Base-by-base conservation (phyloP, 2,888 invertebrate genomes). In the Oligia strigilis region DNA sequence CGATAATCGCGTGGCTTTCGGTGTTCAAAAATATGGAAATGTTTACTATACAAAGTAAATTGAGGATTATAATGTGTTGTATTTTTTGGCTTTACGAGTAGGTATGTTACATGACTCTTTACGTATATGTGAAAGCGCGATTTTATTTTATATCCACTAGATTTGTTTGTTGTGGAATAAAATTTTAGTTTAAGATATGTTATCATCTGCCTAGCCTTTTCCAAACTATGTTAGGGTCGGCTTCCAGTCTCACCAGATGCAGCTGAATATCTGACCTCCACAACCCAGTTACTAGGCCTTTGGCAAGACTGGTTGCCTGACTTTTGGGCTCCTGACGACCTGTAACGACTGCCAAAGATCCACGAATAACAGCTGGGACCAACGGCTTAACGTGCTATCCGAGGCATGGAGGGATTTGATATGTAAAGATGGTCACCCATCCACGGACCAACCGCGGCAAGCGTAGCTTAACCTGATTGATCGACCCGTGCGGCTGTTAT, bases 1-100 rank as follows among this genome's bases (percentile, higher is more conserved):
- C 23, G 79, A 66, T 72, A 58, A 81, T 49, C 29, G 19, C n/a
- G 11, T 19, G 74, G 66, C 19, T 72, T 81, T 52, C 8, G 23
- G 14, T 52, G 66, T 66, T 81, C 69, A 60, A n/a, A 64, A 72
- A 70, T 65, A 64, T 65, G 46, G 5, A 55, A 71, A 40, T 58
- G 36, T 55, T 80, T n/a, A n/a, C 69, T 64, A 46, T 46, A 1
- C 3, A 3, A 49, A 40, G 52, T 43, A 73, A 81, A 60, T 66
- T 36, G 43, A 19, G 36, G 52, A 60, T 73, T 52, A 66, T n/a
- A 52, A 23, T 23, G 17, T 66, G n/a, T 13, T 4, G 13, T 17
- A 19, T 46, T n/a, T 64, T 78, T 6, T 29, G 14, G 13, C 2
- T 11, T n/a, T 11, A 29, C 29, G 29, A 29, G 29, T n/a, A n/a